Conservation (phyloP, 2,888 invertebrate species). For the Chloromyia formosa region DNA sequence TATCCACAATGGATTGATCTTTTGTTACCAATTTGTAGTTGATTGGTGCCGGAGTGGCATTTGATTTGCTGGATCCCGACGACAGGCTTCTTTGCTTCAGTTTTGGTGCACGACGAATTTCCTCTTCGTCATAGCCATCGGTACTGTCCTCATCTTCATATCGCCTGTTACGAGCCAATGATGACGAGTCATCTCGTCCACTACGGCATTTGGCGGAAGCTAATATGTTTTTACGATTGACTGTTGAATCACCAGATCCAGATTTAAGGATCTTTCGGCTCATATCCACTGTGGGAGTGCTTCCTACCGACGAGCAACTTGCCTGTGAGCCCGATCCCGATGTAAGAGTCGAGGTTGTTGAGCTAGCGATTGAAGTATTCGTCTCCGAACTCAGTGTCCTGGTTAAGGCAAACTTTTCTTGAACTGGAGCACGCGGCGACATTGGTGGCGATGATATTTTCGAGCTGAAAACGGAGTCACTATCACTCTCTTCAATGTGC, state of each 20-base stretch:
- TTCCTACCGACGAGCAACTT: conserved; percentile 73
- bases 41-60: conserved; percentile 52
- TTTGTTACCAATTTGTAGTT: conserved; percentile 58
- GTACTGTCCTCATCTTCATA: conserved; percentile 69
- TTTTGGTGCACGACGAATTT: conserved; percentile 62
- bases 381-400: conserved; percentile 78
- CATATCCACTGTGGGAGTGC: conserved; percentile 71
- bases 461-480: conserved; percentile 88
- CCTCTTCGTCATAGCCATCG: conserved; percentile 62
- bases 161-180: conserved; percentile 73
- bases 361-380: conserved; percentile 75
- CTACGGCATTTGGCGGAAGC: conserved; percentile 87
- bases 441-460: conserved; percentile 81
- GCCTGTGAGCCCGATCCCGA: conserved; percentile 80
- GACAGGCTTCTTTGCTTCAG: conserved; percentile 60
- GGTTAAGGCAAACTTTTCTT: conserved; percentile 69
- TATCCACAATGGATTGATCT: conserved; percentile 61
- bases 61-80: conserved; percentile 51
- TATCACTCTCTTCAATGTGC: conserved; percentile 68
- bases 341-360: conserved; percentile 76
- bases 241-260: conserved; percentile 78
- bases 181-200: conserved; percentile 78
- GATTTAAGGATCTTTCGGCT: conserved; percentile 78
- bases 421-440: conserved; percentile 68
- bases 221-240: conserved; percentile 86